Conservation (phyloP, 2,797 vertebrate genomes). For the Tarsius wallacei region DNA sequence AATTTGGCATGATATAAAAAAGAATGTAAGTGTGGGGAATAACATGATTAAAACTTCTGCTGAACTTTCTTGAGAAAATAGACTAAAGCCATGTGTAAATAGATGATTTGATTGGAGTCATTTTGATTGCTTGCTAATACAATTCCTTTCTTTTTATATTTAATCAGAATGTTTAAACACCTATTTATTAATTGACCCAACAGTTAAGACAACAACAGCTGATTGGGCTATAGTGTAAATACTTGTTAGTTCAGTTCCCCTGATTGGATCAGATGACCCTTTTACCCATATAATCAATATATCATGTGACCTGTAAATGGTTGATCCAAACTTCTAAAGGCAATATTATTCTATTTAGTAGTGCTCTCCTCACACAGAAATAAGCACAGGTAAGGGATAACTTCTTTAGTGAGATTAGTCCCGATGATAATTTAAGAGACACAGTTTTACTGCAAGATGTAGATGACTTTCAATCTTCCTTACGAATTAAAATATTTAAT, state of each 20-base stretch:
- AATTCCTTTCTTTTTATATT: conserved; percentile 9
- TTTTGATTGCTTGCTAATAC: conserved; percentile 26
- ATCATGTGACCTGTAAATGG: not conserved
- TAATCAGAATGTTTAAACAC: conserved; percentile 40
- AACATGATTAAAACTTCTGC: not conserved
- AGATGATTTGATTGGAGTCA: not conserved
- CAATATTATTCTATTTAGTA: not conserved
- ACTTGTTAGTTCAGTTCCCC: conserved; percentile 35
- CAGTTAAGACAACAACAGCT: not conserved
- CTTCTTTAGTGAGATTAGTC: conserved; percentile 58
- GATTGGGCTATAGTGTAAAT: not conserved
- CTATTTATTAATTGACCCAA: conserved; percentile 28
- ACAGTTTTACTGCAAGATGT: conserved; percentile 12
- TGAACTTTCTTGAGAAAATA: not conserved
- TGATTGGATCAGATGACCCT: not conserved
- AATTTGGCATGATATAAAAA: not conserved
- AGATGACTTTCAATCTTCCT: conserved; percentile 66
- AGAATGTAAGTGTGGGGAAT: not conserved
- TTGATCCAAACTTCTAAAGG: not conserved
- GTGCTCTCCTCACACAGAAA: not conserved
- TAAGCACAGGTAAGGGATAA: not conserved
- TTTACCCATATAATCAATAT: not conserved
- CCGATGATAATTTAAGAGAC: not conserved
- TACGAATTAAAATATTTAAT: conserved; percentile 62
- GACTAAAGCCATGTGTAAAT: not conserved